phyloP scores from a whole-genome alignment of 2,888 invertebrate genomes.

The Fragum sueziense region DNA sequence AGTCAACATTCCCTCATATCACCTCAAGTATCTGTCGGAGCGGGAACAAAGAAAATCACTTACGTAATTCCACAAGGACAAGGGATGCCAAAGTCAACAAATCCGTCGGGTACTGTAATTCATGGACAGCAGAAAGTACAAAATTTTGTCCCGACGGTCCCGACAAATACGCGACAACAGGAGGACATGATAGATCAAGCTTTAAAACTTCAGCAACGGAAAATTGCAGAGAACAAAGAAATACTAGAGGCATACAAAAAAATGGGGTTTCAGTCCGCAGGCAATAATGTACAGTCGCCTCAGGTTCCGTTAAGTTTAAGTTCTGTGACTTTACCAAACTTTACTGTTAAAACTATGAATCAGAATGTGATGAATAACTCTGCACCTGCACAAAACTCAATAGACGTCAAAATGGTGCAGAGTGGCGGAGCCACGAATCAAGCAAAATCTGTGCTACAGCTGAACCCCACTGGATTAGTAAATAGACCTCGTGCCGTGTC shows the following conservation, averaged over 20 bases:
- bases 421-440: conserved; percentile 29
- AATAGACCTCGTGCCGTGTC: conserved; percentile 19
- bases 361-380: conserved; percentile 12
- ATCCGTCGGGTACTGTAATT: neutral
- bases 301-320: neutral
- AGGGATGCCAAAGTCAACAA: neutral
- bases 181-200: conserved; percentile 2
- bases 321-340: neutral
- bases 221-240: conserved; percentile 15
- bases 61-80: neutral
- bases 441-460: neutral
- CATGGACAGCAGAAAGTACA: neutral
- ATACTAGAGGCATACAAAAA: neutral
- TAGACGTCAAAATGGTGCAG: conserved; percentile 34
- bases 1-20: conserved; percentile 3
- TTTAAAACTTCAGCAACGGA: neutral
- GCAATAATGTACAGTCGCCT: conserved; percentile 1
- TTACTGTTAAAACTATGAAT: neutral
- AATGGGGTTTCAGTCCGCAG: neutral
- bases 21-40: neutral
- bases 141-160: neutral
- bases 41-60: neutral
- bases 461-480: neutral
- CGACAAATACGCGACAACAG: neutral
- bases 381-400: conserved; percentile 5